Percentiles rank a stretch among this genome's conserved stretches.
phyloP scores from a whole-genome alignment of 2,888 invertebrate species.

The Drosophila tripunctata region DNA sequence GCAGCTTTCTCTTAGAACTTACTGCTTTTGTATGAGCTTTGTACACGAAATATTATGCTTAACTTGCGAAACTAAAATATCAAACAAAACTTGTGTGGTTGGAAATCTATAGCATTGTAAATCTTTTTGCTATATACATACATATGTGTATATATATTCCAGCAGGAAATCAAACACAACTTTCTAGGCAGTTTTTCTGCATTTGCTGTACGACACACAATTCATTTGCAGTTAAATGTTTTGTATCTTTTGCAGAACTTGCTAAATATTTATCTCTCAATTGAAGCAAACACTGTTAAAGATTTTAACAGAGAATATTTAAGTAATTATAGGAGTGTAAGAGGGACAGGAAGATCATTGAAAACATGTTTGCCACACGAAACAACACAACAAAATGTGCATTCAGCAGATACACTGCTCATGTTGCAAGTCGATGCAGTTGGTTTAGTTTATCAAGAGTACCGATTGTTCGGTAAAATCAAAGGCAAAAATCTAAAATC shows the following conservation, averaged over 20 bases:
- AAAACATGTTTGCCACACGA: background rate
- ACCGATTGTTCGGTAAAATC: constrained; percentile 41
- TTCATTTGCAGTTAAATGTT: constrained; percentile 13
- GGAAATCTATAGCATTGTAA: background rate
- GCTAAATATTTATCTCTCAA: constrained; percentile 15
- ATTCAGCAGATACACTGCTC: constrained; percentile 9
- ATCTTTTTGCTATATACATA: background rate
- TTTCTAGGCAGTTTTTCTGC: background rate
- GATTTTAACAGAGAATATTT: constrained; percentile 6
- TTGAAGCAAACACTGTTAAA: background rate
- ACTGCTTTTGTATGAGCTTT: no score
- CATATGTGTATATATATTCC: background rate
- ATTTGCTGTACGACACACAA: background rate
- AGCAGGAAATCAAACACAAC: background rate
- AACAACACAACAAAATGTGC: constrained; percentile 10
- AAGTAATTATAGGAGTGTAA: background rate
- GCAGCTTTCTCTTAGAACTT: background rate
- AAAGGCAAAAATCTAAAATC: constrained; percentile 61
- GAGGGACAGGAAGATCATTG: no score
- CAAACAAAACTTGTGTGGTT: background rate
- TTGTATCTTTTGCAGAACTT: constrained; percentile 4
- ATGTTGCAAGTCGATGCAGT: background rate
- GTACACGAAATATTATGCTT: background rate
- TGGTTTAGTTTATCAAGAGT: background rate
- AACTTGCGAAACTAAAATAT: background rate